Evolutionary conservation across 2,888 invertebrate genomes (phyloP).

Genomic region (Plebejus argus): DNA sequence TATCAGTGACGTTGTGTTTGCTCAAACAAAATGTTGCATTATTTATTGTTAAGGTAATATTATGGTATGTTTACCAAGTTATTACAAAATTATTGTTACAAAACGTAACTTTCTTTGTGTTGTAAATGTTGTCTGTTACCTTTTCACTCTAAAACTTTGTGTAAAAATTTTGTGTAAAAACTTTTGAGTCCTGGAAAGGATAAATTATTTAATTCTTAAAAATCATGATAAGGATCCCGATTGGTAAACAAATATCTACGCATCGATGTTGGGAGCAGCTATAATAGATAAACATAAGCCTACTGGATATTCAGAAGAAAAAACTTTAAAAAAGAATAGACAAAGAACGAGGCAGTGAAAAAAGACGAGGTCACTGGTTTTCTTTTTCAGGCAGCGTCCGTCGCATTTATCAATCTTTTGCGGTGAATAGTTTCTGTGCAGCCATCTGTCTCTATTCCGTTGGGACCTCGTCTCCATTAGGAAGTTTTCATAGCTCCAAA

Average conservation of each 20-base stretch:
- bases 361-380: background rate
- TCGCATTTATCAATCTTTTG: constrained; percentile 7
- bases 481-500: constrained; percentile 16
- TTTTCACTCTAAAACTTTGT: no score
- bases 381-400: constrained; percentile 2
- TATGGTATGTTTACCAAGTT: background rate
- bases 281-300: background rate
- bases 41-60: background rate
- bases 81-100: background rate
- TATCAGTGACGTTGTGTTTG: constrained; percentile 11
- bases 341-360: background rate
- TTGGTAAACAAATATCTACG: no score
- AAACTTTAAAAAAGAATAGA: background rate
- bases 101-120: no score
- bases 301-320: background rate
- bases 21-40: background rate
- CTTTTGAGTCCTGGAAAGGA: no score
- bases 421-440: background rate
- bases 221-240: no score
- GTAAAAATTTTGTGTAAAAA: no score
- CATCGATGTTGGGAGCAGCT: no score
- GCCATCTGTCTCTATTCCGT: constrained; percentile 16
- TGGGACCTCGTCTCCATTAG: constrained; percentile 5
- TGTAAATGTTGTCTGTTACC: no score
- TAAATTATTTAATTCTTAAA: no score